Base-by-base conservation (phyloP, 1,140 invertebrate genomes). In the Ceratitis capitata region DNA sequence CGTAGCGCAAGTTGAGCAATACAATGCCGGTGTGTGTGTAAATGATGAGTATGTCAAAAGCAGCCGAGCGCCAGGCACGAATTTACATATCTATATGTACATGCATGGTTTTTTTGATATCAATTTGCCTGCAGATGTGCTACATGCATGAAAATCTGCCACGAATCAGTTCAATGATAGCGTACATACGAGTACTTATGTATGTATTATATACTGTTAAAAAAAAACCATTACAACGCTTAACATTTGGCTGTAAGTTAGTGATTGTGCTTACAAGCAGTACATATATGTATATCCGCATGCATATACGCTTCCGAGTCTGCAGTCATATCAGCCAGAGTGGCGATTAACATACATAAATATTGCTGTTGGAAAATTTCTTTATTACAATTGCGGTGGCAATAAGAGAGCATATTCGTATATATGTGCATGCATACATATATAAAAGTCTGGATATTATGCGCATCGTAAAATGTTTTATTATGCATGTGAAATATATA, bases 261-360 rank as follows among this genome's bases (percentile, higher is more conserved):
- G 32, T 39, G 61, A 39, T 19, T 69, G 61, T 32, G 16, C 16
- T n/a, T 32, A 69, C 16, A 35, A 16, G 29, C 14, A 19, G 61
- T 6, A 32, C n/a, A n/a, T 35, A 69, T 29, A 35, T 35, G 61
- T 35, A 14, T 35, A 29, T 64, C 29, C 61, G 61, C 3, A 35
- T 53, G 51, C n/a, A 53, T 16, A 53, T 53, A 47, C 14, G 45
- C 5, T 7, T 14, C 14, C 14, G 14, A 47, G 14, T 49, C 47
- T 53, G 51, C n/a, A 19, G 4, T 19, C 51, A 53, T 53, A 19
- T 64, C 16, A 9, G 61, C 16, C n/a, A n/a, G n/a, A 35, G 16
- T 16, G 35, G 61, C 26, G 61, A 69, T 69, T 69, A 69, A 69
- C 61, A 69, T 69, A 69, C 61, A 69, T 69, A 69, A 69, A 35